Conservation (phyloP, 2,888 invertebrate species). For the Ethmia dodecea region DNA sequence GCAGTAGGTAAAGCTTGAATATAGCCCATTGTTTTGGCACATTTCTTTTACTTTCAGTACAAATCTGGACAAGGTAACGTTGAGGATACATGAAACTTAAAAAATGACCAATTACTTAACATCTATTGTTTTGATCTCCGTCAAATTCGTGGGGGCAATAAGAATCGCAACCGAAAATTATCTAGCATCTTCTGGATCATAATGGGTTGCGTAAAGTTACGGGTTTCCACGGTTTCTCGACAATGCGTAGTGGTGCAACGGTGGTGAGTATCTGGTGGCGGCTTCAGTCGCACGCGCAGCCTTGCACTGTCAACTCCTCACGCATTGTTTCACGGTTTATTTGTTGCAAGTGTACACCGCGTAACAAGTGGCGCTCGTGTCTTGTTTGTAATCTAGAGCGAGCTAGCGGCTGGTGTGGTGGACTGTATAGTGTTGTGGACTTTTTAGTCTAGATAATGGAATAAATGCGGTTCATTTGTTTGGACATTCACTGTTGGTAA, state of each 20-base stretch:
- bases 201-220: constrained; percentile 66
- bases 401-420: constrained; percentile 6
- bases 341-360: constrained; percentile 19
- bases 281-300: constrained; percentile 60
- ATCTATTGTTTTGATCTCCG: too few relatives aligned
- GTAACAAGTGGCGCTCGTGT: constrained; percentile 6
- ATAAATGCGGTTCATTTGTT: constrained; percentile 39
- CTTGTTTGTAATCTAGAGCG: constrained; percentile 7
- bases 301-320: constrained; percentile 55
- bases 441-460: constrained; percentile 13
- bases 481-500: constrained; percentile 13
- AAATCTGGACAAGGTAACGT: too few relatives aligned
- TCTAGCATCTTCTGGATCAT: constrained; percentile 59
- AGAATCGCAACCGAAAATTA: constrained; percentile 45
- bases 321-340: constrained; percentile 36
- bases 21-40: too few relatives aligned
- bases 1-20: too few relatives aligned
- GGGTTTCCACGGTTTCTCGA: constrained; percentile 68
- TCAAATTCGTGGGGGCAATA: constrained; percentile 37
- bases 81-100: too few relatives aligned
- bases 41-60: too few relatives aligned
- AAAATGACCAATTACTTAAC: too few relatives aligned
- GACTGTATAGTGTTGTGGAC: constrained; percentile 11
- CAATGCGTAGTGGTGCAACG: constrained; percentile 70
- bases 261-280: constrained; percentile 44